Evolutionary conservation across 2,113 vertebrate genomes (phyloP), one percentile per base, ranked within the genome.

Genomic region (Raja brachyura): DNA sequence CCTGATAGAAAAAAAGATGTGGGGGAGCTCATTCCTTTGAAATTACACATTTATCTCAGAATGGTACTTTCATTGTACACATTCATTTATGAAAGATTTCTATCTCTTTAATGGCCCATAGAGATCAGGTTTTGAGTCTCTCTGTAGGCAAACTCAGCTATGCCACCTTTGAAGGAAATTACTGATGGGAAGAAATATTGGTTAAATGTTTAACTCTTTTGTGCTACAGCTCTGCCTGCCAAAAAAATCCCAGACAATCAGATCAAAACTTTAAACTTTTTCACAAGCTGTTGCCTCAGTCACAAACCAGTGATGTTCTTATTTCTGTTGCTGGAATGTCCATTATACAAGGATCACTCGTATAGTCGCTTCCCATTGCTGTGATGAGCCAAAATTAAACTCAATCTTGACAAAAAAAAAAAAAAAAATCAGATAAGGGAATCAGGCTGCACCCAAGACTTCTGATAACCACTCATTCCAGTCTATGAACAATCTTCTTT

Each of bases 61-160:
- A 92, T 92, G 68, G 66, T 74, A 92, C 90, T 92, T 92, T 54
- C 68, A 92, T 73, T 70, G 90, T 92, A 92, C 90, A 92, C 66
- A 92, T 68, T 92, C 90, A 92, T 92, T 92, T 92, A 92, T 74
- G 90, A 92, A 92, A 92, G 90, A 92, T 92, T 74, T 92, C 90
- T 92, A 92, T 92, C 90, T 92, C 68, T 92, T 74, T 92, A 92
- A 92, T 92, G 90, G 33, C 33, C 90, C 68, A 92, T 73, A 73
- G 63, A 92, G 68, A 74, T 92, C 18, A 92, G 90, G 90, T 74
- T 92, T 92, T 92, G 73, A 54, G 66, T 73, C 66, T 92, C 90
- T 92, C 66, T 7, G 66, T 54, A 14, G 33, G 66, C 70, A 92
- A 28, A 73, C 90, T 74, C 68, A 54, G 90, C 33, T 68, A 90